Evolutionary conservation across 2,113 vertebrate genomes (phyloP).

Genomic region (Syngnathus floridae): DNA sequence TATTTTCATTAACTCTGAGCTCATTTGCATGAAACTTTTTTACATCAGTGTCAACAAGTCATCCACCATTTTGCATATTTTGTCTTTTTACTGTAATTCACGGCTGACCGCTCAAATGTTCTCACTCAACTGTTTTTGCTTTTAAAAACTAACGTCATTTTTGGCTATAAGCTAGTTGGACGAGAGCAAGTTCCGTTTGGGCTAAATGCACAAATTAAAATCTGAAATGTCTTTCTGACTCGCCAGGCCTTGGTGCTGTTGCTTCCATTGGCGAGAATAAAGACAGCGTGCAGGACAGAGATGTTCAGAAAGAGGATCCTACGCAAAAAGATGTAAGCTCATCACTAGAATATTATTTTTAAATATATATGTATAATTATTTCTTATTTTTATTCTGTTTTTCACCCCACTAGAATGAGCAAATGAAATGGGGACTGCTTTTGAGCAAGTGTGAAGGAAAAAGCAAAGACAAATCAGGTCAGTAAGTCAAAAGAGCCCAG

Average conservation of each 20-base stretch:
- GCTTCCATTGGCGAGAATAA: slow-evolving; percentile 33
- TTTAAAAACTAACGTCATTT: background rate
- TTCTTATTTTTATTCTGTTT: background rate
- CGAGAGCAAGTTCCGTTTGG: background rate
- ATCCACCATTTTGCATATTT: slow-evolving; percentile 6
- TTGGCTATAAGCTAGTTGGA: background rate
- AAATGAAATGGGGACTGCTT: slow-evolving; percentile 46
- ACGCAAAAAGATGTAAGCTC: slow-evolving; percentile 47
- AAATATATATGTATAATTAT: background rate
- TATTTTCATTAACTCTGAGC: slow-evolving; percentile 28
- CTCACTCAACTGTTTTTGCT: background rate
- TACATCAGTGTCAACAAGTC: slow-evolving; percentile 6
- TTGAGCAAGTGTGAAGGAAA: slow-evolving; percentile 54
- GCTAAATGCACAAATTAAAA: background rate
- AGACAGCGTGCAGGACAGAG: background rate
- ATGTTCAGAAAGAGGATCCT: slow-evolving; percentile 5
- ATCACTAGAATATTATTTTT: background rate
- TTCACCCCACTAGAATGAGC: slow-evolving; percentile 42
- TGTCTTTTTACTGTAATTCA: background rate
- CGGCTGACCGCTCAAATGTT: background rate
- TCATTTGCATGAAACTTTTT: slow-evolving; percentile 40
- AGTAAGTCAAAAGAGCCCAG: background rate
- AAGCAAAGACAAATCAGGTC: slow-evolving; percentile 57
- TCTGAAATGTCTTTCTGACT: background rate
- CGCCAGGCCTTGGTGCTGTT: slow-evolving; percentile 13